phyloP scores from a whole-genome alignment of 2,113 vertebrate genomes.

The Ammodytes dubius region DNA sequence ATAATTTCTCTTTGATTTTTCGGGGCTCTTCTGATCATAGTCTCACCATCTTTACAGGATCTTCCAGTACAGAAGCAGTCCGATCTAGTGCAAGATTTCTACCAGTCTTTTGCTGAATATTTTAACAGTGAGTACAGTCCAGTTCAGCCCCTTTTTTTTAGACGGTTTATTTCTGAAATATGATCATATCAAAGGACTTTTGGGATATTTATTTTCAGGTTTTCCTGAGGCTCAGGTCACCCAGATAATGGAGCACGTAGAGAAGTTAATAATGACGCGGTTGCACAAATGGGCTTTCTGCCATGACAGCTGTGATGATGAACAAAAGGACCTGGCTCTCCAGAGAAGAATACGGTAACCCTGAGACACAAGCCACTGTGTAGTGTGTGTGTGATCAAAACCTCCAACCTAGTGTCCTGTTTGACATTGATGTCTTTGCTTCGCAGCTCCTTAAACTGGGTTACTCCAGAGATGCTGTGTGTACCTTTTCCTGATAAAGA shows the following conservation, averaged over 20 bases:
- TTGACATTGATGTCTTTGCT: conserved; percentile 11
- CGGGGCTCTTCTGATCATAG: conserved; percentile 5
- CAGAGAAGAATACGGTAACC: conserved; percentile 85
- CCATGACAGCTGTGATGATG: conserved; percentile 86
- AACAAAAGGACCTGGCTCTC: conserved; percentile 85
- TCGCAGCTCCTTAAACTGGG: conserved; percentile 86
- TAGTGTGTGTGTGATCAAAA: neutral
- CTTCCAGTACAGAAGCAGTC: conserved; percentile 84
- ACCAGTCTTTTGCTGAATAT: conserved; percentile 80
- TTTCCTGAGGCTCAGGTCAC: conserved; percentile 79
- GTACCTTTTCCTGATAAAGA: conserved; percentile 80
- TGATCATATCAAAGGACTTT: neutral
- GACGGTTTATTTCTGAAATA: neutral
- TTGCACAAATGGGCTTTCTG: conserved; percentile 88
- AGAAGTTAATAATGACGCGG: conserved; percentile 88
- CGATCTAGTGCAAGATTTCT: conserved; percentile 87
- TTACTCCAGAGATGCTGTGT: conserved; percentile 85
- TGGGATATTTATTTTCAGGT: conserved; percentile 64
- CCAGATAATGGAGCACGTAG: conserved; percentile 86
- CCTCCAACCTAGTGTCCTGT: neutral
- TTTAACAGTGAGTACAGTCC: conserved; percentile 79
- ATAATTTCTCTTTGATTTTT: neutral
- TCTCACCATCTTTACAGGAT: conserved; percentile 64
- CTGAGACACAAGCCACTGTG: neutral
- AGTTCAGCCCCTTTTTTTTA: neutral